Conservation (phyloP, 2,113 vertebrate genomes). For the Orcinus orca region DNA sequence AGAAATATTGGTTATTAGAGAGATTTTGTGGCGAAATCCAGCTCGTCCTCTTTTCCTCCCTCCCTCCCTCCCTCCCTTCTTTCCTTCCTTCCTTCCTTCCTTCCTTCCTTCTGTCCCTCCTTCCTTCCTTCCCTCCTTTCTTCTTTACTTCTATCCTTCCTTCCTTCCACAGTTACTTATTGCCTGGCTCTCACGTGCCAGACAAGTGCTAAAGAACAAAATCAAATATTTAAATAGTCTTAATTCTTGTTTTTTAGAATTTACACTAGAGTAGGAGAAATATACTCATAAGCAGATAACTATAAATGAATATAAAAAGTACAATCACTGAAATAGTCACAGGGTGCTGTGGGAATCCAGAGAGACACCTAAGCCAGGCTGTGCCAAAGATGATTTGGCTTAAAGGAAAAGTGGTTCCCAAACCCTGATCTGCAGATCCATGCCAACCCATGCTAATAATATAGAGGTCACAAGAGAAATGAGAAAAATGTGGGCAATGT, state of each 20-base stretch:
- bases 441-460: not conserved
- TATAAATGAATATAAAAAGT: not conserved
- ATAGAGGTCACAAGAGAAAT: not conserved
- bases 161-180: not conserved
- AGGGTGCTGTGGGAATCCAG: not conserved
- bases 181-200: not conserved
- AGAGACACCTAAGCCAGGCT: not conserved
- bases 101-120: fast-evolving
- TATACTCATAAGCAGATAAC: not conserved
- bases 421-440: not conserved
- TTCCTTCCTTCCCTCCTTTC: too few relatives aligned
- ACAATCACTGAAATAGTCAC: not conserved
- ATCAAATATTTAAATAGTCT: not conserved
- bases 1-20: not conserved
- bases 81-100: too few relatives aligned
- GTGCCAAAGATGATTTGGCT: not conserved
- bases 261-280: not conserved
- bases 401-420: not conserved
- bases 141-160: too few relatives aligned
- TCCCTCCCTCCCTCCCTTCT: not conserved
- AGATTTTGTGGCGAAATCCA: not conserved
- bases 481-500: not conserved
- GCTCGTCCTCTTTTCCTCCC: not conserved
- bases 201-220: not conserved
- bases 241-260: not conserved